phyloP scores from a whole-genome alignment of 2,888 invertebrate genomes.

The Dascillus cervinus region DNA sequence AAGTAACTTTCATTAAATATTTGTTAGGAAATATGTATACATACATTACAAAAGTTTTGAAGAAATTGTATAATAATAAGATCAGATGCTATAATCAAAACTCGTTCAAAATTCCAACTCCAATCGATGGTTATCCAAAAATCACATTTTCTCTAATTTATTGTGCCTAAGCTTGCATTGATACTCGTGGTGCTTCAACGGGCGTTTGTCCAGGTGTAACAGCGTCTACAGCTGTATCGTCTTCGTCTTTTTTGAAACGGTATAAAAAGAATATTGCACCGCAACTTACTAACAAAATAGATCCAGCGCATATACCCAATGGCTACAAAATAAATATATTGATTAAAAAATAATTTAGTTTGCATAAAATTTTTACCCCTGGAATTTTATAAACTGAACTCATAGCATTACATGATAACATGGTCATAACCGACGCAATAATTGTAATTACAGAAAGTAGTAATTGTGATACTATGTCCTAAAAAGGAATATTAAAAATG shows the following conservation, averaged over 20 bases:
- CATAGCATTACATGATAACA: slow-evolving; percentile 8
- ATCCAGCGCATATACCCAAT: slow-evolving; percentile 16
- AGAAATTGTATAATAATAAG: too few species aligned
- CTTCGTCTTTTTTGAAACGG: slow-evolving; percentile 18
- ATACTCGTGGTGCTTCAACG: too few species aligned
- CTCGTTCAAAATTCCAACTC: too few species aligned
- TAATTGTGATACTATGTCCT: slow-evolving; percentile 18
- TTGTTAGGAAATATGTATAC: too few species aligned
- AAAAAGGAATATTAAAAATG: neutral
- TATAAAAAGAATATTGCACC: slow-evolving; percentile 19
- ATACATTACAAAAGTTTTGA: too few species aligned
- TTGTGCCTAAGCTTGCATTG: too few species aligned
- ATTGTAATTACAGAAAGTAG: slow-evolving; percentile 15
- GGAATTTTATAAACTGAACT: slow-evolving; percentile 15
- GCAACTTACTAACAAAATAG: slow-evolving; percentile 15
- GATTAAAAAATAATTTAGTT: slow-evolving; percentile 3
- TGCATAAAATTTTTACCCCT: slow-evolving; percentile 12
- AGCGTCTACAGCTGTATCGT: neutral
- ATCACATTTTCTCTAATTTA: too few species aligned
- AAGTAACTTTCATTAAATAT: too few species aligned
- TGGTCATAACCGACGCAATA: slow-evolving; percentile 12
- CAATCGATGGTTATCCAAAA: too few species aligned
- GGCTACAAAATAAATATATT: slow-evolving; percentile 14
- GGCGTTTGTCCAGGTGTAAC: too few species aligned
- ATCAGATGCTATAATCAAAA: too few species aligned